Conservation (phyloP, 2,797 vertebrate species). For the Siniperca undulata region DNA sequence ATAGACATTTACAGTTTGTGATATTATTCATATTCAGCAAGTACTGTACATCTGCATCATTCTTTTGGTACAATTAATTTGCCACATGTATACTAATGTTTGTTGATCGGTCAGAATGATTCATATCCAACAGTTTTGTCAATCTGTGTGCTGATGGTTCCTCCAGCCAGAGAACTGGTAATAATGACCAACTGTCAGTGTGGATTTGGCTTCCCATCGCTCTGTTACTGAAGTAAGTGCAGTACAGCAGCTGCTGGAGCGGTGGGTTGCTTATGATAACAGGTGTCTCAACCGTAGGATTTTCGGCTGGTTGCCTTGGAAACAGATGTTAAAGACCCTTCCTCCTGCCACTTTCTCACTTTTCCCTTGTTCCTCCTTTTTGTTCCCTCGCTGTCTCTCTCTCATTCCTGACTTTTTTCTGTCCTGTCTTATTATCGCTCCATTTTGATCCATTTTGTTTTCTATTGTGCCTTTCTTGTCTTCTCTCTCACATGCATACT, state of each 20-base stretch:
- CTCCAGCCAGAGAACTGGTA: conserved; percentile 58
- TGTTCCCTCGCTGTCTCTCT: conserved; percentile 1
- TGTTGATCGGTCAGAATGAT: conserved; percentile 65
- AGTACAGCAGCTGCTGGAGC: conserved; percentile 68
- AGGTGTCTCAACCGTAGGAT: conserved; percentile 73
- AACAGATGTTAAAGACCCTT: conserved; percentile 75
- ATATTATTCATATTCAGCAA: conserved; percentile 36
- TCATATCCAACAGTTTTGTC: conserved; percentile 61
- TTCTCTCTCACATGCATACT: conserved; percentile 20
- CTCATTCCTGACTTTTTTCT: conserved; percentile 24
- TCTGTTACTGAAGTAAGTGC: conserved; percentile 63
- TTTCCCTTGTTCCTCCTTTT: conserved; percentile 19
- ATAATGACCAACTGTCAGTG: conserved; percentile 69
- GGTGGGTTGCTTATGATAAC: conserved; percentile 72
- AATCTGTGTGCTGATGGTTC: conserved; percentile 44
- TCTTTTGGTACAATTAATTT: conserved; percentile 52
- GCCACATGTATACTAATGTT: conserved; percentile 54
- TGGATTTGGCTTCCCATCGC: conserved; percentile 65
- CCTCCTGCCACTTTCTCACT: conserved; percentile 45
- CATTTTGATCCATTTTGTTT: conserved; percentile 33
- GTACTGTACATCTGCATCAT: conserved; percentile 9
- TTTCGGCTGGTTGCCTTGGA: conserved; percentile 77
- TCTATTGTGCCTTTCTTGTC: conserved; percentile 26
- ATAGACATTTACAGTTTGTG: conserved; percentile 53
- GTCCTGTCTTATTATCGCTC: conserved; percentile 23